Percentiles rank a stretch among this genome's conserved stretches.
These are phyloP conservation scores for Eristalis intricaria DNA, from an alignment of 2,888 invertebrate species.

Conservation along the genomic window DNA sequence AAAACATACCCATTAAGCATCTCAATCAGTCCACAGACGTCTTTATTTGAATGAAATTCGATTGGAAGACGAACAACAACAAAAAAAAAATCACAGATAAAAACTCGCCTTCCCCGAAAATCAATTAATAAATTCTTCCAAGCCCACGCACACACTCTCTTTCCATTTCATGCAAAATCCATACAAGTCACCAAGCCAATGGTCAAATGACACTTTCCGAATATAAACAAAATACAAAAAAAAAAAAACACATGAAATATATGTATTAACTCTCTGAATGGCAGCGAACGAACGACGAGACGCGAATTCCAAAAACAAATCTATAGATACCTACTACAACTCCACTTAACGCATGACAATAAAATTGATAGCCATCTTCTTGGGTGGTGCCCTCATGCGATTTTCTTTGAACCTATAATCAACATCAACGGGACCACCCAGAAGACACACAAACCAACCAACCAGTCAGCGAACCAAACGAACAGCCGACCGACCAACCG, in stretches of 20 bases:
- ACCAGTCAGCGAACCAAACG: neutral
- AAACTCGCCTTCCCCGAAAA: slow-evolving; percentile 35
- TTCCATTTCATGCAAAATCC: slow-evolving; percentile 24
- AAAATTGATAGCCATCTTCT: slow-evolving; percentile 69
- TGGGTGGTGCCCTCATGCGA: slow-evolving; percentile 70
- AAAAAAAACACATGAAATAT: slow-evolving; percentile 19
- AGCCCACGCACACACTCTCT: slow-evolving; percentile 9
- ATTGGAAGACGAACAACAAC: neutral
- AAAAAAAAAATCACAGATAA: slow-evolving; percentile 3
- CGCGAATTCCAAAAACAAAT: neutral
- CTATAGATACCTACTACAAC: slow-evolving; percentile 3
- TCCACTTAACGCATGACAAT: slow-evolving; percentile 61
- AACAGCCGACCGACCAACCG: neutral
- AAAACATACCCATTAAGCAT: neutral
- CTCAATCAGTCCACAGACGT: neutral
- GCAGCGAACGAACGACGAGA: neutral
- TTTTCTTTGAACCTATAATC: slow-evolving; percentile 71
- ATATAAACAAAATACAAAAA: slow-evolving; percentile 14
- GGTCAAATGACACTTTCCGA: slow-evolving; percentile 52
- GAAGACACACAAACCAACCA: slow-evolving; percentile 23
- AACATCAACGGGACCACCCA: slow-evolving; percentile 66
- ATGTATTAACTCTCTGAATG: neutral
- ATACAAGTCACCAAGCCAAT: slow-evolving; percentile 27
- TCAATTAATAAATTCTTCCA: slow-evolving; percentile 42
- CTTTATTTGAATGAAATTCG: slow-evolving; percentile 43